Evolutionary conservation across 1,140 invertebrate species (phyloP), one percentile per base, ranked within the genome.

Genomic region (Aculops lycopersici): DNA sequence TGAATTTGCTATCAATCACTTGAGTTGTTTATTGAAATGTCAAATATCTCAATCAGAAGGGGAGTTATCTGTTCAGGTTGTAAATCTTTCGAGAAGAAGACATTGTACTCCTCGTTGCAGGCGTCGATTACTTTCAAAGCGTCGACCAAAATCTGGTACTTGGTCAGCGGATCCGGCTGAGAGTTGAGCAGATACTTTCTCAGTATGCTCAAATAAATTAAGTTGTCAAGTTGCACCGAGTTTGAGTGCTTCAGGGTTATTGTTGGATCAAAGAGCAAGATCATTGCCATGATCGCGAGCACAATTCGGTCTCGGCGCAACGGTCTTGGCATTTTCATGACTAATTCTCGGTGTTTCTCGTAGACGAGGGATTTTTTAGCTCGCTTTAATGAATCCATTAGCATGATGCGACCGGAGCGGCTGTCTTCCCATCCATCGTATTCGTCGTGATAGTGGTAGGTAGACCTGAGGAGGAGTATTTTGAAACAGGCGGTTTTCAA

Each of bases 401-500:
- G 8, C 8, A 31, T 8, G 8, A n/a, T 8, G n/a, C 24, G 24
- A 31, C 24, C 24, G 8, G 24, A 8, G 8, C 24, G 8, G 24
- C 8, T 8, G 24, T 31, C 24, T 31, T 8, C 8, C 24, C 24
- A 31, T 8, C 24, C 24, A n/a, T 31, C n/a, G 24, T 8, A 8
- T 31, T 31, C 24, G 24, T 31, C 24, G 24, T 31, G 8, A 31
- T 31, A 31, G 24, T 31, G 24, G 24, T 8, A 31, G 8, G 24
- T n/a, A 44, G 78, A 79, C 20, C 78, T 62, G 15, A 88, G 60
- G 20, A 86, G 74, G 71, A 88, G 74, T 66, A 88, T 77, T 59
- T 88, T 77, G 39, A 75, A 79, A 45, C 75, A 79, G 0, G 71
- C 70, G 4, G 76, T 77, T 58, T 90, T 86, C 0, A 86, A 54